Evolutionary conservation across 2,888 invertebrate genomes (phyloP).

Genomic region (Parelbella ahira): DNA sequence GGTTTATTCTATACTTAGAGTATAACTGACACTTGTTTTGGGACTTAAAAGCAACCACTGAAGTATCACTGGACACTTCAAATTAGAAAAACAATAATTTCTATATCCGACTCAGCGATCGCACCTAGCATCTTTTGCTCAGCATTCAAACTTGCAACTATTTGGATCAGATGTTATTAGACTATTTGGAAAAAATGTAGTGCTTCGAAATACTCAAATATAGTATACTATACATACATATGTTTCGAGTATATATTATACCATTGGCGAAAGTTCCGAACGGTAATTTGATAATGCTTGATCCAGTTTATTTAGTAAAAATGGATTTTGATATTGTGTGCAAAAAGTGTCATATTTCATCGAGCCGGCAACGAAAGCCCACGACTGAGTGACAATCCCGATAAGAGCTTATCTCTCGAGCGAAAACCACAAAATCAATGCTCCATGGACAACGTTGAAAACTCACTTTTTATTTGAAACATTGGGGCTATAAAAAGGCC

Average conservation of each 20-base stretch:
- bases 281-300: not conserved
- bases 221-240: too few species aligned
- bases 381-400: slow-evolving; percentile 2
- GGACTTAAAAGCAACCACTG: too few species aligned
- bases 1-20: too few species aligned
- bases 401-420: slow-evolving; percentile 3
- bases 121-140: too few species aligned
- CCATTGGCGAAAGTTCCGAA: slow-evolving; percentile 10
- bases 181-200: slow-evolving; percentile 1
- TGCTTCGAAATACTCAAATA: slow-evolving; percentile 6
- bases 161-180: too few species aligned
- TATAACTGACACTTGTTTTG: too few species aligned
- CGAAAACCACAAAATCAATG: not conserved
- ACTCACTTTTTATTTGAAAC: not conserved
- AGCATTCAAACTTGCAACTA: too few species aligned
- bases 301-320: too few species aligned
- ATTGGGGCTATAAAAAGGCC: too few species aligned
- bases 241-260: slow-evolving; percentile 8
- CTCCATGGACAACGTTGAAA: not conserved
- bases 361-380: slow-evolving; percentile 5
- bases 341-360: slow-evolving; percentile 11
- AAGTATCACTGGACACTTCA: too few species aligned
- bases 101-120: too few species aligned
- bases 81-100: too few species aligned
- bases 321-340: slow-evolving; percentile 8